Conservation (phyloP, 2,113 vertebrate genomes). For the Anser brachyrhynchus region DNA sequence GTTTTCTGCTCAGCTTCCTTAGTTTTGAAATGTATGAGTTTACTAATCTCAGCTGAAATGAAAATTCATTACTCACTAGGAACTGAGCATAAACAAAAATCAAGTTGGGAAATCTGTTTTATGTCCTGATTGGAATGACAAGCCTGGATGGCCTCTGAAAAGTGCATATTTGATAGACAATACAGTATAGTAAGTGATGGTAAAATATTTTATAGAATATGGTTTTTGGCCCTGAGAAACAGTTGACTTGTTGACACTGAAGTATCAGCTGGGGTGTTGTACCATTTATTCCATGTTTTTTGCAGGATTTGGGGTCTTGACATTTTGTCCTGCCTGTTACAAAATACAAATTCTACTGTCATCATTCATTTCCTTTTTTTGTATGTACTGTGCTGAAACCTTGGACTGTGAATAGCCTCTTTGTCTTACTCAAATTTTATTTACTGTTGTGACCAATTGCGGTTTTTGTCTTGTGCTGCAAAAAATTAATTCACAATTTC, state of each 20-base stretch:
- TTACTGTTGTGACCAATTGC: neutral
- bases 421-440: neutral
- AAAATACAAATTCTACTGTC: slow-evolving; percentile 12
- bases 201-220: neutral
- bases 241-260: slow-evolving; percentile 7
- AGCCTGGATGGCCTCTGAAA: neutral
- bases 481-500: neutral
- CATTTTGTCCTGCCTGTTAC: slow-evolving; percentile 51
- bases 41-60: neutral
- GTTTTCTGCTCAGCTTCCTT: neutral
- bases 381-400: neutral
- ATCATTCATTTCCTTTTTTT: slow-evolving; percentile 37
- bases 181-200: neutral
- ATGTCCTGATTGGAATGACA: neutral
- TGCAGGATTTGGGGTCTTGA: slow-evolving; percentile 45
- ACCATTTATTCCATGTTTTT: neutral
- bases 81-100: neutral
- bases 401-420: neutral
- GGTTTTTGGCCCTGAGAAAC: neutral
- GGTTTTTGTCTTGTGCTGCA: neutral
- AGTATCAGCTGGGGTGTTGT: neutral
- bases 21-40: neutral
- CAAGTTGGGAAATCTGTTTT: neutral
- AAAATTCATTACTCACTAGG: neutral
- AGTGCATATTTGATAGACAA: neutral